These are phyloP conservation scores for Patiria pectinifera DNA, from an alignment of 53 echinoderm and acorn worm species.

Conservation along the genomic window DNA sequence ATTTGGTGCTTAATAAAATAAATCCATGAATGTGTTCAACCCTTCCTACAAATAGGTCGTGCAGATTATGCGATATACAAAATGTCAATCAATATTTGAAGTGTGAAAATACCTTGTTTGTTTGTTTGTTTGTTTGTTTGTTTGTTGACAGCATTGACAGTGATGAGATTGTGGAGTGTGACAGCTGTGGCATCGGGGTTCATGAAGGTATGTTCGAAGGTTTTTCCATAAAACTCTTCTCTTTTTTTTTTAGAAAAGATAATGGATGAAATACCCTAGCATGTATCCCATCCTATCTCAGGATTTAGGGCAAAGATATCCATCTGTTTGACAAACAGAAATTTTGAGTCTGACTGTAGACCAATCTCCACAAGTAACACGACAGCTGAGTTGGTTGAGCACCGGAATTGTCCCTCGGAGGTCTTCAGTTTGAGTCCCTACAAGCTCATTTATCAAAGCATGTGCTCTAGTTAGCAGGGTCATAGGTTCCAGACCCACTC, in stretches of 20 bases:
- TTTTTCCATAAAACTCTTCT: neutral
- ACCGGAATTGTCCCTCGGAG: no score
- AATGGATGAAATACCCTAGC: neutral
- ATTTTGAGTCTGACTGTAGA: no score
- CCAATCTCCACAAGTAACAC: no score
- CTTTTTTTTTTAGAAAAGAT: neutral
- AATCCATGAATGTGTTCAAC: no score
- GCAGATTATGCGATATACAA: no score
- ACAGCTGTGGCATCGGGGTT: conserved; percentile 93
- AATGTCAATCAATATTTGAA: neutral
- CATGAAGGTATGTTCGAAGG: conserved; percentile 78
- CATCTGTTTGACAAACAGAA: no score
- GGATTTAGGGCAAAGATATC: no score
- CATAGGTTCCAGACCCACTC: neutral
- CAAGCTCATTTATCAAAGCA: neutral
- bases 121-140: conserved; percentile 7
- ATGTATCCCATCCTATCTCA: neutral
- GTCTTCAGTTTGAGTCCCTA: no score
- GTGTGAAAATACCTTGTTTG: neutral
- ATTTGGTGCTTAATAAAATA: no score
- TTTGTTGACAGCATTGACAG: conserved; percentile 79
- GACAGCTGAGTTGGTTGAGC: no score
- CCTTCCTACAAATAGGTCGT: no score
- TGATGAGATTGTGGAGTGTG: conserved; percentile 99
- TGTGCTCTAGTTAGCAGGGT: neutral